phyloP scores from a whole-genome alignment of 2,797 vertebrate species.

The Chaetophractus vellerosus region DNA sequence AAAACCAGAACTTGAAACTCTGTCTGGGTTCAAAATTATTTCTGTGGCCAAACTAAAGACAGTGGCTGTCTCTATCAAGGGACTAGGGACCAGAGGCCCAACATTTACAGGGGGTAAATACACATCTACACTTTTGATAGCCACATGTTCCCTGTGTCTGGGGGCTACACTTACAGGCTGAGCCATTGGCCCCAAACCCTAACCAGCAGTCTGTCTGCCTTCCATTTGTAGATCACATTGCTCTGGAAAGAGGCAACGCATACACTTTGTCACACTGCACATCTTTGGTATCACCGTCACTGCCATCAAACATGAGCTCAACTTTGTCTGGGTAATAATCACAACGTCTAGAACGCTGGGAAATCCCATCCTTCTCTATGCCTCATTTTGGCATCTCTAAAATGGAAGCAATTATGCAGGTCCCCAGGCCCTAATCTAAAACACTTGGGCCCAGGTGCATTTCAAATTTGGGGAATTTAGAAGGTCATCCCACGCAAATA shows the following conservation, averaged over 20 bases:
- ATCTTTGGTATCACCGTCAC: slow-evolving; percentile 87
- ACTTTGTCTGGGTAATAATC: slow-evolving; percentile 89
- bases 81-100: neutral
- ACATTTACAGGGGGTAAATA: slow-evolving; percentile 64
- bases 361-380: neutral
- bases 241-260: slow-evolving; percentile 86
- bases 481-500: neutral
- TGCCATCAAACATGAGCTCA: slow-evolving; percentile 86
- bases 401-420: neutral
- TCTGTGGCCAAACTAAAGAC: neutral
- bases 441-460: neutral
- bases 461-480: slow-evolving; percentile 15
- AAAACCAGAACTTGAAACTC: neutral
- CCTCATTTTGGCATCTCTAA: neutral
- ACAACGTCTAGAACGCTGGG: too few relatives aligned
- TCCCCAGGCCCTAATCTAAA: neutral
- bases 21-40: neutral
- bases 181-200: neutral
- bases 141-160: slow-evolving; percentile 89
- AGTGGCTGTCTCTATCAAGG: neutral
- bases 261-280: slow-evolving; percentile 87
- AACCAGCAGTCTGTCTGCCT: slow-evolving; percentile 85
- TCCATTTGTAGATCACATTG: slow-evolving; percentile 89
- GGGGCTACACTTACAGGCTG: slow-evolving; percentile 91
- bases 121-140: slow-evolving; percentile 91